Base-by-base conservation (phyloP, 2,797 vertebrate species). In the Coendou prehensilis region DNA sequence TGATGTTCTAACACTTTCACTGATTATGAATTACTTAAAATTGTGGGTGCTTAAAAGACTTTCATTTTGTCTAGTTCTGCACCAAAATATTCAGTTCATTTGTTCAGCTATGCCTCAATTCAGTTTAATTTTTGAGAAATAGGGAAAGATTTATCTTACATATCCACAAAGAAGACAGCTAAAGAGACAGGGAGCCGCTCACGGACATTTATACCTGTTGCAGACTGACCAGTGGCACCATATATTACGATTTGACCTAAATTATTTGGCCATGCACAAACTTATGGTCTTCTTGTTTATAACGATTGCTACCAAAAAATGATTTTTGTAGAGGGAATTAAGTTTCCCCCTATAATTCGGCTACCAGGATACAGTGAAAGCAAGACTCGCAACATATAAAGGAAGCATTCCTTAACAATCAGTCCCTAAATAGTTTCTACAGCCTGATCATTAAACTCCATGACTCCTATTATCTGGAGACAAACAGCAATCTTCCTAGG, bases 11-110 rank as follows among this genome's bases (percentile, higher is more conserved):
- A 83, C 11, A 18, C 22, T 94, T 83, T 47, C 45, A 61, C 1
- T 86, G 22, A 63, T 63, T 52, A 75, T 22, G 91, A 89, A 94
- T 76, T 75, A 87, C 57, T 89, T 37, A 73, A 89, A 95, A 63
- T 2, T 69, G 30, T 5, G 76, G 18, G 17, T 50, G 14, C 30
- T 54, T 89, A 59, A 11, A 87, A 87, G 71, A 84, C 57, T 4
- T 28, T 61, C 56, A 50, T 28, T 67, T 26, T 73, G 5, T 54
- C 64, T 59, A 85, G 30, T 47, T 78, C 33, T 84, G 10, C 52
- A 81, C 15, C 54, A 57, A 61, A 57, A 15, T 30, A 59, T 47
- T 78, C 10, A 56, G 23, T 76, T 64, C 22, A 91, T 92, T 79
- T 80, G 1, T 10, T 96, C 57, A 45, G 14, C 20, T 90, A 20